Evolutionary conservation across 2,888 invertebrate species (phyloP).

Genomic region (Euzophera pinguis): DNA sequence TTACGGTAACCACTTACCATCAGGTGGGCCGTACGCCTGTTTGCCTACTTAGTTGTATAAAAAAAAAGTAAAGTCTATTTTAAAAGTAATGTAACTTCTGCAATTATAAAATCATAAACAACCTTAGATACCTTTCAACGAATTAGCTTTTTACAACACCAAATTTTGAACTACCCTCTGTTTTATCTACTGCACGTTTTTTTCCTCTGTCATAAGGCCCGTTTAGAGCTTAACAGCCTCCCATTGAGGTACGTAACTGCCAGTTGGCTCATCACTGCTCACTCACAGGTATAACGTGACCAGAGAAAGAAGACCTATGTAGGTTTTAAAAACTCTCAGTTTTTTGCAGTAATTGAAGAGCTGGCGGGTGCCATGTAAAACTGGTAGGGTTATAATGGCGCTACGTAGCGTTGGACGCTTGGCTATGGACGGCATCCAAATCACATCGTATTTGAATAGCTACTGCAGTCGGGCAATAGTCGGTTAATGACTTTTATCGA

Average conservation of each 20-base stretch:
- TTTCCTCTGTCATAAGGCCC: conserved; percentile 47
- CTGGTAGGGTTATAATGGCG: conserved; percentile 47
- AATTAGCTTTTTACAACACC: conserved; percentile 28
- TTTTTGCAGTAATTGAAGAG: conserved; percentile 29
- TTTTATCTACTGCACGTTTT: conserved; percentile 46
- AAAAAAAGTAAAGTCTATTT: no score
- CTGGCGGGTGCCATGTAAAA: conserved; percentile 36
- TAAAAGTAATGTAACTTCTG: no score
- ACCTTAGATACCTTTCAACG: conserved; percentile 24
- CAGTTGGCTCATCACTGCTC: conserved; percentile 63
- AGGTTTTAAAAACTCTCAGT: conserved; percentile 22
- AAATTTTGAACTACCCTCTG: conserved; percentile 29
- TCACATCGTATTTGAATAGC: conserved; percentile 67
- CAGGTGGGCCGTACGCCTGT: no score
- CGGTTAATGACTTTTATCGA: conserved; percentile 56
- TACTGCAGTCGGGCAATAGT: conserved; percentile 53
- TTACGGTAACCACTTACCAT: no score
- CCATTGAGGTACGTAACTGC: conserved; percentile 61
- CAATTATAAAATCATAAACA: no score
- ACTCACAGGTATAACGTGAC: conserved; percentile 51
- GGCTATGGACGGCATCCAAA: conserved; percentile 65
- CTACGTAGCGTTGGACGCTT: conserved; percentile 37
- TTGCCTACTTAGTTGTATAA: no score
- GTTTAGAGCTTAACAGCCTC: conserved; percentile 60
- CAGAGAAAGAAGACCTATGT: conserved; percentile 39